Evolutionary conservation across 2,888 invertebrate genomes (phyloP).

Genomic region (Caenorhabditis sinica): DNA sequence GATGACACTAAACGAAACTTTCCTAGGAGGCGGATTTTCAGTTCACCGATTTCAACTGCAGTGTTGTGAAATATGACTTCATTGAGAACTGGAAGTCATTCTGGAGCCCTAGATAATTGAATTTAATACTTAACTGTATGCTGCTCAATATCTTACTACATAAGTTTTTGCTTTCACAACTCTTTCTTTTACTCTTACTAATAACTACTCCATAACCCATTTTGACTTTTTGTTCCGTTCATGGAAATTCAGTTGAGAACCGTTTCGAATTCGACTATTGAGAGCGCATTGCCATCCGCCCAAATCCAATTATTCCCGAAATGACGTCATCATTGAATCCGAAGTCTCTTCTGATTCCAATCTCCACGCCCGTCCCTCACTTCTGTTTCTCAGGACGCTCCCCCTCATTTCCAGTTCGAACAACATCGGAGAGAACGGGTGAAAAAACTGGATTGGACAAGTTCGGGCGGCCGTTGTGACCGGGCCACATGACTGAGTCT

Average conservation of each 20-base stretch:
- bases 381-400: slow-evolving; percentile 40
- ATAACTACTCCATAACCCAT: neutral
- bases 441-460: slow-evolving; percentile 66
- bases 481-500: slow-evolving; percentile 59
- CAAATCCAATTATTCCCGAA: slow-evolving; percentile 52
- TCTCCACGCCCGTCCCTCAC: slow-evolving; percentile 29
- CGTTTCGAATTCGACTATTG: slow-evolving; percentile 3
- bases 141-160: no score
- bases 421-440: slow-evolving; percentile 54
- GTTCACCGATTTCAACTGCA: no score
- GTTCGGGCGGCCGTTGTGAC: slow-evolving; percentile 48
- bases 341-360: slow-evolving; percentile 46
- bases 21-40: no score
- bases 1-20: no score
- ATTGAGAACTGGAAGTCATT: no score
- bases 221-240: neutral
- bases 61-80: no score
- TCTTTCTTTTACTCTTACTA: no score
- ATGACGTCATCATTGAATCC: slow-evolving; percentile 50
- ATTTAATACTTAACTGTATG: no score
- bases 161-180: no score
- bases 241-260: slow-evolving; percentile 2
- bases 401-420: slow-evolving; percentile 59
- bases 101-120: no score
- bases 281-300: slow-evolving; percentile 13